Conservation (phyloP, 2,113 vertebrate species). For the Mungos mungo region DNA sequence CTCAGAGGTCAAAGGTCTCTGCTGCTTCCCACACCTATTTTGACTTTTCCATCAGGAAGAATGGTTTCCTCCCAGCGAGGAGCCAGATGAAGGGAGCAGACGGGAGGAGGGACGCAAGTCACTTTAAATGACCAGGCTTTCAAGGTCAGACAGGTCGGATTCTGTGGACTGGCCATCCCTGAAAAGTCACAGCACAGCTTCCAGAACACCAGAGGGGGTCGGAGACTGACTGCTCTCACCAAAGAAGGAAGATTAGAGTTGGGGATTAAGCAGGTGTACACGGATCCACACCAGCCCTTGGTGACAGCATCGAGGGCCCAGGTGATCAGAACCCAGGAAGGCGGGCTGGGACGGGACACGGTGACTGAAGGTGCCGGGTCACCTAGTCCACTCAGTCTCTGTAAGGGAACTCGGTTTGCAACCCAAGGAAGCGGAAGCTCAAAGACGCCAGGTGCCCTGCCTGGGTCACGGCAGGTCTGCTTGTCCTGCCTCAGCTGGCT, state of each 20-base stretch:
- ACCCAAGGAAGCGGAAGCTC: neutral
- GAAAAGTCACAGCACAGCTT: neutral
- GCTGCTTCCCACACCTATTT: neutral
- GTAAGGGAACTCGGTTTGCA: neutral
- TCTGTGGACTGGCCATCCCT: neutral
- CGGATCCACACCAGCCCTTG: neutral
- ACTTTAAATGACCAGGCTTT: neutral
- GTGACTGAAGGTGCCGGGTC: neutral
- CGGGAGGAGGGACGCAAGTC: neutral
- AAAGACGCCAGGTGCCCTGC: neutral
- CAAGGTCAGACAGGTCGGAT: fast-evolving
- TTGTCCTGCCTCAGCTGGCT: neutral
- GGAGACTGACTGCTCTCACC: neutral
- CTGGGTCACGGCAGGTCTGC: neutral
- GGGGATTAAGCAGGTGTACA: neutral
- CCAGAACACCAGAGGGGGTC: fast-evolving
- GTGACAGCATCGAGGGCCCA: neutral
- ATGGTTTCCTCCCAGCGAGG: neutral
- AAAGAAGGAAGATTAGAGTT: too few species aligned
- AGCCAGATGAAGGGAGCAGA: neutral
- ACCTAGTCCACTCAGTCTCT: neutral
- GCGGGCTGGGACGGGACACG: neutral
- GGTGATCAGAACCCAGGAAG: neutral
- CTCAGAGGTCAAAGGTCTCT: too few species aligned
- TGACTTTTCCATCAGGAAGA: neutral